phyloP scores from a whole-genome alignment of 2,888 invertebrate genomes.

The Cryptus viduatorius region DNA sequence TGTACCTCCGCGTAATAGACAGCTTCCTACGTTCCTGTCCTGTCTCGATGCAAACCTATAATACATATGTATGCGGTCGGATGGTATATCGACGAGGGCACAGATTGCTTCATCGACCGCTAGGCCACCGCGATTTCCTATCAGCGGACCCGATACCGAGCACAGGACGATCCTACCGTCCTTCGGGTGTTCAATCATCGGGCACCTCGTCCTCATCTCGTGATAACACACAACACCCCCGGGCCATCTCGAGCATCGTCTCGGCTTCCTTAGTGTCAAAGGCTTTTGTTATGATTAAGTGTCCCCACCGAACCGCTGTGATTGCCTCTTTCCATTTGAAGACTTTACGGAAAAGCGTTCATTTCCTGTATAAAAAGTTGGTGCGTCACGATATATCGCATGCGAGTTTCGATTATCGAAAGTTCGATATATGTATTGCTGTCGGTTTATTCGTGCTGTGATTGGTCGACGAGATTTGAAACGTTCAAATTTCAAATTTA shows the following conservation, averaged over 20 bases:
- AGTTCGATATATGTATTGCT: too few species aligned
- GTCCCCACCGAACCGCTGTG: too few species aligned
- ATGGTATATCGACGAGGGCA: conserved; percentile 33
- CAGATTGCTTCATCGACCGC: conserved; percentile 65
- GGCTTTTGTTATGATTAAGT: background rate
- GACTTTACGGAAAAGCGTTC: too few species aligned
- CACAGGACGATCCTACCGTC: conserved; percentile 52
- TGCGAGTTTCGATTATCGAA: too few species aligned
- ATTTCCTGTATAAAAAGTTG: too few species aligned
- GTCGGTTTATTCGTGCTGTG: too few species aligned
- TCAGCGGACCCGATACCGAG: conserved; percentile 55
- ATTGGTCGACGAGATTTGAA: too few species aligned
- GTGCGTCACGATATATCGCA: too few species aligned
- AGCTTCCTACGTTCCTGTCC: conserved; percentile 63
- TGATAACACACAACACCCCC: conserved; percentile 37
- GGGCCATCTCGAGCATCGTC: background rate
- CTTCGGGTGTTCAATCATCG: conserved; percentile 49
- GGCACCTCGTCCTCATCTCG: conserved; percentile 20
- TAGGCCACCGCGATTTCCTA: conserved; percentile 62
- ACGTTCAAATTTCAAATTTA: too few species aligned
- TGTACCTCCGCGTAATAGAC: conserved; percentile 67
- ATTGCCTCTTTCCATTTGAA: too few species aligned
- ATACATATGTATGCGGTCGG: conserved; percentile 64
- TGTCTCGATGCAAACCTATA: conserved; percentile 58
- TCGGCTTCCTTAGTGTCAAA: background rate